Base-by-base conservation (phyloP, 2,888 invertebrate species). In the Terebella lapidaria region DNA sequence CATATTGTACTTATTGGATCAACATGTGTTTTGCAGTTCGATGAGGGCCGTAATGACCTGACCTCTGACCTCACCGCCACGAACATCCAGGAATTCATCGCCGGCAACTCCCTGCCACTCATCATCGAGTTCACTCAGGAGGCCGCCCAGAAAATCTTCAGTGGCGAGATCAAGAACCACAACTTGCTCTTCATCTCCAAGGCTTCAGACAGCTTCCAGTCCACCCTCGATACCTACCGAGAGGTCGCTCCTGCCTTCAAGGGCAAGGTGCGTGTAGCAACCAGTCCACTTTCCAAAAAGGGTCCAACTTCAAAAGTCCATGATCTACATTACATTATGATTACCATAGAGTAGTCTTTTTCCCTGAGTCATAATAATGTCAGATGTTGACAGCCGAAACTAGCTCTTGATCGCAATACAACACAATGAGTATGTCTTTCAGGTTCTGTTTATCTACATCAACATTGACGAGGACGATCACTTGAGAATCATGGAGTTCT, bases 401-500 rank as follows among this genome's bases (percentile, higher is more conserved):
- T n/a, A n/a, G n/a, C n/a, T n/a, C n/a, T n/a, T n/a, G n/a, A n/a
- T n/a, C n/a, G n/a, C n/a, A n/a, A n/a, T n/a, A n/a, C n/a, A n/a
- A n/a, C n/a, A n/a, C n/a, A n/a, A n/a, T n/a, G n/a, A n/a, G n/a
- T n/a, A n/a, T n/a, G n/a, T 51, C n/a, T 2, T 26, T 5, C 69
- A 88, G 85, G 88, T 96, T 74, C 86, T 99, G 77, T 93, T 95
- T 75, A 96, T 99, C 29, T 91, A 91, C 73, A 93, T 99, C 80
- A 90, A 99, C 82, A 88, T 92, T 54, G 94, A 92, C 76, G 91
- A 94, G 78, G 91, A 92, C 77, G 97, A 99, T 80, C 96, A 99
- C 83, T 89, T 89, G 74, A 87, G 97, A 77, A 97, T 99, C 81
- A 85, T 99, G 80, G 99, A 99, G 84, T 99, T 96, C 91, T 99